Conservation (phyloP, 2,797 vertebrate genomes). For the Sphenopsis melanotis region DNA sequence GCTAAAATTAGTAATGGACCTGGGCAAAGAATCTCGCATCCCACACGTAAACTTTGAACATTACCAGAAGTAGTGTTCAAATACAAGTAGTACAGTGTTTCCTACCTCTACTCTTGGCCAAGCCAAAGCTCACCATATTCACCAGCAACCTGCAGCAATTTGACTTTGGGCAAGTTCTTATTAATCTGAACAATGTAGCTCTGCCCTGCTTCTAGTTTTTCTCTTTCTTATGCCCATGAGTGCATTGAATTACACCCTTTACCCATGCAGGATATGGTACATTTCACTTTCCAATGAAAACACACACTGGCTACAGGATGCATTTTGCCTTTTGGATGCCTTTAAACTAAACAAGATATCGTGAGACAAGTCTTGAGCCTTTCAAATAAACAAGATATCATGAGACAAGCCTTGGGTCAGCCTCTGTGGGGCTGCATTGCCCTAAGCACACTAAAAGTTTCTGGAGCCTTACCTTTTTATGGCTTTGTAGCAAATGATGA, state of each 20-base stretch:
- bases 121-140: neutral
- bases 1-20: neutral
- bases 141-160: neutral
- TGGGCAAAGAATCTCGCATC: neutral
- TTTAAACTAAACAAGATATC: neutral
- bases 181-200: neutral
- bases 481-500: conserved; percentile 98
- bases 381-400: neutral
- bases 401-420: neutral
- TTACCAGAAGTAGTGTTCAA: neutral
- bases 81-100: neutral
- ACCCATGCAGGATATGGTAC: neutral
- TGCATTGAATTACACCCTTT: neutral
- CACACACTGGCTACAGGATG: neutral
- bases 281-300: neutral
- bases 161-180: neutral
- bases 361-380: neutral
- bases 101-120: neutral
- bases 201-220: neutral
- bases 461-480: conserved; percentile 91
- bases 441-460: neutral
- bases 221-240: neutral
- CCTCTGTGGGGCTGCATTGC: neutral
- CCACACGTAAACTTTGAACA: neutral
- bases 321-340: neutral